Conservation (phyloP, 2,888 invertebrate species). For the Plagodis dolabraria region DNA sequence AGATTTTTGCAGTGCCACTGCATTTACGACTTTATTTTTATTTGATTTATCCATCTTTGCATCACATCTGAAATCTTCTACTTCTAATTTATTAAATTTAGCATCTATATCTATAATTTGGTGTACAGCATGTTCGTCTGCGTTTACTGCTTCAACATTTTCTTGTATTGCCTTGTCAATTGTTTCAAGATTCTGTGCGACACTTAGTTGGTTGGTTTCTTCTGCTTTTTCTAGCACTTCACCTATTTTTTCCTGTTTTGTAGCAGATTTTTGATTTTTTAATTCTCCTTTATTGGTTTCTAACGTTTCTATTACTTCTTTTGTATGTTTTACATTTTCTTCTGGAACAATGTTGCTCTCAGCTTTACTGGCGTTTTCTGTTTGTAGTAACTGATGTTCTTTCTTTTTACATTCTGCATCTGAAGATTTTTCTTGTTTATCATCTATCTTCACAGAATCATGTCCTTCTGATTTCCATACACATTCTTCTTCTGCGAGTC, state of each 20-base stretch:
- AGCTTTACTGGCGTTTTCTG: constrained; percentile 5
- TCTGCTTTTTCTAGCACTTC: background rate
- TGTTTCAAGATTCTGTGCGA: background rate
- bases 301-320: constrained; percentile 5
- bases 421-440: background rate
- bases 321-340: constrained; percentile 3
- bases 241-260: constrained; percentile 28
- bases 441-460: constrained; percentile 1
- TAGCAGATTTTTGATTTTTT: constrained; percentile 6
- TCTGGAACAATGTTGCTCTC: constrained; percentile 7
- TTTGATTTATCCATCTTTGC: background rate
- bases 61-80: background rate
- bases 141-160: background rate
- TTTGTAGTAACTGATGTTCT: constrained; percentile 7
- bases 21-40: background rate
- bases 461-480: constrained; percentile 7
- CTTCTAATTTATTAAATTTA: background rate
- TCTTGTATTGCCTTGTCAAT: background rate
- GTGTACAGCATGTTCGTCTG: background rate
- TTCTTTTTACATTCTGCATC: constrained; percentile 1
- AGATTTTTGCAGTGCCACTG: background rate
- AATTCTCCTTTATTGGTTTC: constrained; percentile 9
- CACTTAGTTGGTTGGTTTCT: background rate
- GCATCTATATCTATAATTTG: background rate
- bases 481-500: constrained; percentile 9